A percentile compares a stretch with the other conserved stretches of the same genome.
phyloP scores from a whole-genome alignment of 1,140 invertebrate genomes.

The Gonatopus flavifemur region DNA sequence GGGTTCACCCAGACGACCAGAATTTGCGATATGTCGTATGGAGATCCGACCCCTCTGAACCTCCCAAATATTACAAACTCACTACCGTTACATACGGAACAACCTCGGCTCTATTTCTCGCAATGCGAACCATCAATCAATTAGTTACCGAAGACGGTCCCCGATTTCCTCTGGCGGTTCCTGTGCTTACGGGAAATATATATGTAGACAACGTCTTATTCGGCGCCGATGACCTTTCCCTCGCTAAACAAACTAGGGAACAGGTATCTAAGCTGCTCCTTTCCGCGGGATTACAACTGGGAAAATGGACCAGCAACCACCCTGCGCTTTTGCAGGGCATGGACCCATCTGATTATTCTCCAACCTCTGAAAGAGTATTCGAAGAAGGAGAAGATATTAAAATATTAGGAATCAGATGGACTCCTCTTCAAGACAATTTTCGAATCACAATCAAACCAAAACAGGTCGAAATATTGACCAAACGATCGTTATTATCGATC shows the following conservation, averaged over 20 bases:
- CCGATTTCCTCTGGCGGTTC: background rate
- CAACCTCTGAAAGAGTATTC: background rate
- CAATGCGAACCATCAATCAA: background rate
- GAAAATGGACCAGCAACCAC: background rate
- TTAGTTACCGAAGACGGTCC: background rate
- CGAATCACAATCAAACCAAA: background rate
- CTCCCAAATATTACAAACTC: background rate
- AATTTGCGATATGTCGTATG: background rate
- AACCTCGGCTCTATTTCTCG: background rate
- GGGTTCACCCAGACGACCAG: background rate
- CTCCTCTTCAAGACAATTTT: background rate
- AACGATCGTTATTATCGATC: background rate
- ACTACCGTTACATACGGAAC: slow-evolving; percentile 2
- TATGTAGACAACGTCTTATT: slow-evolving; percentile 5
- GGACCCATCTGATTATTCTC: background rate
- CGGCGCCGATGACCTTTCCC: background rate
- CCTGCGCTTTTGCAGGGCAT: no score
- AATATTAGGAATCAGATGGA: background rate
- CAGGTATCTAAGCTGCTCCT: background rate
- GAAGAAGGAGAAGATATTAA: no score
- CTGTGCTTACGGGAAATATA: background rate
- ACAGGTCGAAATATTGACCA: background rate
- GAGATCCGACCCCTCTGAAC: background rate
- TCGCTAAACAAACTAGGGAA: background rate
- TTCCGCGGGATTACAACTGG: background rate